A percentile compares a stretch with the other conserved stretches of the same genome.
phyloP scores from a whole-genome alignment of 2,797 vertebrate genomes.

The Smutsia gigantea region DNA sequence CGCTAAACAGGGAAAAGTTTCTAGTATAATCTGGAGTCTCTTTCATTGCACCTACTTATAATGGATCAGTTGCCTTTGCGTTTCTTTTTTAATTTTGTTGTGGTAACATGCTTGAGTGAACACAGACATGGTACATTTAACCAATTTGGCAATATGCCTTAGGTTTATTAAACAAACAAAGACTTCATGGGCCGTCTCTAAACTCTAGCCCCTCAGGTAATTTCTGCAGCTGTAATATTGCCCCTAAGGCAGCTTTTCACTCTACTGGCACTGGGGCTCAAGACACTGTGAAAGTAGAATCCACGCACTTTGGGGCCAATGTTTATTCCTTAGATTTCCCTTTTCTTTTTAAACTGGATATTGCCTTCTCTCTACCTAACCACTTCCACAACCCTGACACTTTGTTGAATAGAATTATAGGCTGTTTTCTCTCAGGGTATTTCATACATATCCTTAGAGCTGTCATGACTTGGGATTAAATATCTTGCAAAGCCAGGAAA shows the following conservation, averaged over 20 bases:
- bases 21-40: background rate
- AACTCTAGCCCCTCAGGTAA: conserved; percentile 8
- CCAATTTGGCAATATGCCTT: conserved; percentile 67
- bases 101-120: conserved; percentile 43
- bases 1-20: conserved; percentile 41
- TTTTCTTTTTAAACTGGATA: background rate
- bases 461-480: background rate
- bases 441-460: background rate
- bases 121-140: conserved; percentile 70
- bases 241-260: conserved; percentile 14
- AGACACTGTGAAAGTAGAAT: background rate
- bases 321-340: background rate
- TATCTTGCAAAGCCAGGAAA: conserved; percentile 24
- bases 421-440: background rate
- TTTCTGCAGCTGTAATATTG: background rate
- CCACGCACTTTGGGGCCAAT: background rate
- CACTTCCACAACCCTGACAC: background rate
- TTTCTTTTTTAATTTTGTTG: conserved; percentile 69
- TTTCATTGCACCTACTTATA: conserved; percentile 33
- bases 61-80: background rate
- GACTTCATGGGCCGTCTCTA: conserved; percentile 55
- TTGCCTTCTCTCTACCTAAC: background rate
- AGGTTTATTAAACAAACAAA: conserved; percentile 72
- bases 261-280: background rate
- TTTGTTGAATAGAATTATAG: background rate